Percentiles rank a stretch among this genome's conserved stretches.
These are phyloP conservation scores for Platygyra sinensis DNA, from an alignment of 64 coral and sea anemone genomes.

Conservation along the genomic window DNA sequence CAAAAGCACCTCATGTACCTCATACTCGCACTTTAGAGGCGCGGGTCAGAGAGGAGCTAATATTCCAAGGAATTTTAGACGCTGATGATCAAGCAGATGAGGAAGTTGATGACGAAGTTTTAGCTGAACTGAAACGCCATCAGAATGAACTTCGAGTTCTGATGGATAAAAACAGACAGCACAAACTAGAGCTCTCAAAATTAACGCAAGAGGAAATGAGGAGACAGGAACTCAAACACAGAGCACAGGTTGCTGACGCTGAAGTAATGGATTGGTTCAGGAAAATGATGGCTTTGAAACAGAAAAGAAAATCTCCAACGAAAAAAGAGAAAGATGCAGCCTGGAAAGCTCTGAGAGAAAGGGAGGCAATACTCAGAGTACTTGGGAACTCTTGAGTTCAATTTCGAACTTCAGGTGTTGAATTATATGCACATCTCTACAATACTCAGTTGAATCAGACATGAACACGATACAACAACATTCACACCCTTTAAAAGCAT, in stretches of 20 bases:
- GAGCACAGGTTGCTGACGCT: conserved; percentile 81
- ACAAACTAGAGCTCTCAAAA: conserved; percentile 84
- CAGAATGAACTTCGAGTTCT: conserved; percentile 87
- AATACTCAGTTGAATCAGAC: too few species aligned
- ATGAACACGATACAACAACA: too few species aligned
- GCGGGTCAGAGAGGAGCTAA: conserved; percentile 81
- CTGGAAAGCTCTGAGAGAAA: conserved; percentile 88
- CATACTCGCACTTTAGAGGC: conserved; percentile 94
- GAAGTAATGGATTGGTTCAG: conserved; percentile 96
- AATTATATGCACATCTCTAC: too few species aligned
- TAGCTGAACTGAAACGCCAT: conserved; percentile 85
- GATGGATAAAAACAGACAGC: conserved; percentile 81
- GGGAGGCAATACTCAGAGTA: conserved; percentile 95
- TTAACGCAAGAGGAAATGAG: conserved; percentile 92
- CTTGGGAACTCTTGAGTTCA: conserved; percentile 67
- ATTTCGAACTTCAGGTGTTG: not conserved
- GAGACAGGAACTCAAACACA: conserved; percentile 88
- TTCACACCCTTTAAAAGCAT: too few species aligned
- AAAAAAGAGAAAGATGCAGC: conserved; percentile 92
- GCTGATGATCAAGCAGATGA: conserved; percentile 71
- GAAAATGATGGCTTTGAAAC: conserved; percentile 89
- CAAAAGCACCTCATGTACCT: conserved; percentile 93
- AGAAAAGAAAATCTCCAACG: conserved; percentile 95
- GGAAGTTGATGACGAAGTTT: conserved; percentile 91
- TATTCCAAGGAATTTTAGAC: conserved; percentile 91